Conservation (phyloP, 1,140 invertebrate genomes). For the Nilaparvata lugens region DNA sequence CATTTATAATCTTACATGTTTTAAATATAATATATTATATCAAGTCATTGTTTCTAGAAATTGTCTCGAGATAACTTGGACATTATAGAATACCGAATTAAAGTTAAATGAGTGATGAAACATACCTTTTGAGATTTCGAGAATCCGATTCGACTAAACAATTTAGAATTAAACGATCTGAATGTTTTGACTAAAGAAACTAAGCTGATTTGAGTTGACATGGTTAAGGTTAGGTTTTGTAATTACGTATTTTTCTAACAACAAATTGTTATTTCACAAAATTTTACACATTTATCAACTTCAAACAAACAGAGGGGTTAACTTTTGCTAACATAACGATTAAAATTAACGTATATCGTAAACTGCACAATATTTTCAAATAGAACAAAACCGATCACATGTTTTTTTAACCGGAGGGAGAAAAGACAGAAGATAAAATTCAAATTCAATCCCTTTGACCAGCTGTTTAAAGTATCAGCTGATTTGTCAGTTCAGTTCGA, state of each 20-base stretch:
- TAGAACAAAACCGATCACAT: neutral
- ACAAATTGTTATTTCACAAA: neutral
- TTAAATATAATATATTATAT: no score
- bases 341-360: neutral
- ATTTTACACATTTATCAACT: no score
- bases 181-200: neutral
- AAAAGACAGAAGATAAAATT: neutral
- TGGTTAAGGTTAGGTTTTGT: neutral
- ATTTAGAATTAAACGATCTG: slow-evolving; percentile 3
- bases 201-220: neutral
- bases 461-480: neutral
- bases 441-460: neutral
- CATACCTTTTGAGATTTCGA: slow-evolving; percentile 8
- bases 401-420: neutral
- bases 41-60: no score
- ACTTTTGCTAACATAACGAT: neutral
- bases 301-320: neutral
- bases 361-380: neutral
- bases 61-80: no score
- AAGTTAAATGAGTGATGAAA: no score
- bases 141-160: slow-evolving; percentile 3
- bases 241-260: neutral
- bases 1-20: no score
- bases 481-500: no score
- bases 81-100: no score